Evolutionary conservation across 2,888 invertebrate genomes (phyloP).

Genomic region (Tiphia femorata): DNA sequence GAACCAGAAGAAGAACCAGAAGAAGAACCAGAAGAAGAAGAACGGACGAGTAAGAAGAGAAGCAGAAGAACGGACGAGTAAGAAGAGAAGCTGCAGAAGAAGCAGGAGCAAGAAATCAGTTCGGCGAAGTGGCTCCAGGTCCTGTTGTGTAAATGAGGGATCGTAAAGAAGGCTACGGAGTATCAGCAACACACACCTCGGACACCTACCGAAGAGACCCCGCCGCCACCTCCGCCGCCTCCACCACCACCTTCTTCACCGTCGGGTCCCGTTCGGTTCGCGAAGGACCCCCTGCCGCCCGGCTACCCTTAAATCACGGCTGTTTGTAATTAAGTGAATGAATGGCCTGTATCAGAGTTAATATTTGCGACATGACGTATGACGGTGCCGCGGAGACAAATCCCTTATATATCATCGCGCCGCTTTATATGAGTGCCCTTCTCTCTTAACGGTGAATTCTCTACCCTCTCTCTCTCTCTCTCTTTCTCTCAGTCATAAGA

Average conservation of each 20-base stretch:
- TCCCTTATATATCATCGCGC: constrained; percentile 68
- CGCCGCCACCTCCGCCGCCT: too few species aligned
- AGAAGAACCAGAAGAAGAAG: not conserved
- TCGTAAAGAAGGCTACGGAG: constrained; percentile 60
- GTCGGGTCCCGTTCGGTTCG: constrained; percentile 29
- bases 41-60: not conserved
- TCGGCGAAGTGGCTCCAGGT: constrained; percentile 48
- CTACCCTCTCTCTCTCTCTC: not conserved
- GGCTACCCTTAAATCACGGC: constrained; percentile 67
- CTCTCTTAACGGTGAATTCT: constrained; percentile 12
- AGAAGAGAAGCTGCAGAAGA: constrained; percentile 3
- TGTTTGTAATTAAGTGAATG: constrained; percentile 70
- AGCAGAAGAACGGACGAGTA: not conserved
- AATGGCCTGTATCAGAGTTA: constrained; percentile 69
- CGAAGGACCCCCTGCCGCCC: constrained; percentile 59
- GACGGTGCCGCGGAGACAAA: constrained; percentile 67
- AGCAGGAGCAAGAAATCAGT: constrained; percentile 32
- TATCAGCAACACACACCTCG: constrained; percentile 55
- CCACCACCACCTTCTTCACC: too few species aligned
- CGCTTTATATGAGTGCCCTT: constrained; percentile 52
- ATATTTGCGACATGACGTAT: constrained; percentile 69
- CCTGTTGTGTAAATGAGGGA: constrained; percentile 63
- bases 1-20: not conserved
- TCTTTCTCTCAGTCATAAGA: not conserved
- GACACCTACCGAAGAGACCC: constrained; percentile 58